Evolutionary conservation across 1,140 invertebrate species (phyloP).

Genomic region (Drosophila yakuba): DNA sequence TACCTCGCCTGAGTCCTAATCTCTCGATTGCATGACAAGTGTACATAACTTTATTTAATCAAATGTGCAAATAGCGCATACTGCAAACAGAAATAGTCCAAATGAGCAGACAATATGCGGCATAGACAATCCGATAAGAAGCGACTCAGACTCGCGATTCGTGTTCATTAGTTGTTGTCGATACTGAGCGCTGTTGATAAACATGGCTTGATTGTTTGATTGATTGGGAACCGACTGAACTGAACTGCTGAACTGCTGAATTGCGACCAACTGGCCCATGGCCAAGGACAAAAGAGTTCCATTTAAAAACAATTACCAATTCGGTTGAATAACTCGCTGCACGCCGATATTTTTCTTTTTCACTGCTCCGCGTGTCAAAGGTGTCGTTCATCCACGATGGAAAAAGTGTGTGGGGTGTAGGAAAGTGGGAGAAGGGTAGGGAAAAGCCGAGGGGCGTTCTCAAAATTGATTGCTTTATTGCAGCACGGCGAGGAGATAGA

Average conservation of each 20-base stretch:
- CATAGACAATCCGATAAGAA: slow-evolving; percentile 14
- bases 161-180: slow-evolving; percentile 65
- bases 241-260: slow-evolving; percentile 21
- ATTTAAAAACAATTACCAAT: slow-evolving; percentile 75
- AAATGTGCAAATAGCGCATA: slow-evolving; percentile 56
- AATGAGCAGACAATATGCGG: slow-evolving; percentile 44
- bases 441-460: background rate
- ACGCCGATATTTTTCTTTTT: slow-evolving; percentile 42
- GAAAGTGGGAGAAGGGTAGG: background rate
- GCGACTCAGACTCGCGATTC: slow-evolving; percentile 21
- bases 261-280: slow-evolving; percentile 27
- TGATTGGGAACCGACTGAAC: slow-evolving; percentile 22
- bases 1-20: slow-evolving; percentile 50
- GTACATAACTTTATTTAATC: slow-evolving; percentile 69
- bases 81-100: slow-evolving; percentile 47
- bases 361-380: slow-evolving; percentile 67
- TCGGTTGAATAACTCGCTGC: slow-evolving; percentile 49
- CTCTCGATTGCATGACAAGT: slow-evolving; percentile 74
- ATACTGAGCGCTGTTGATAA: slow-evolving; percentile 49
- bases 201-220: slow-evolving; percentile 47
- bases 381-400: slow-evolving; percentile 59
- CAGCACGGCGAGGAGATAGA: slow-evolving; percentile 26
- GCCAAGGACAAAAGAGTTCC: slow-evolving; percentile 63
- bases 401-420: background rate
- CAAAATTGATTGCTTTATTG: slow-evolving; percentile 80